These are phyloP conservation scores for Tetranychus piercei DNA, from an alignment of 2,888 invertebrate genomes.

Conservation along the genomic window DNA sequence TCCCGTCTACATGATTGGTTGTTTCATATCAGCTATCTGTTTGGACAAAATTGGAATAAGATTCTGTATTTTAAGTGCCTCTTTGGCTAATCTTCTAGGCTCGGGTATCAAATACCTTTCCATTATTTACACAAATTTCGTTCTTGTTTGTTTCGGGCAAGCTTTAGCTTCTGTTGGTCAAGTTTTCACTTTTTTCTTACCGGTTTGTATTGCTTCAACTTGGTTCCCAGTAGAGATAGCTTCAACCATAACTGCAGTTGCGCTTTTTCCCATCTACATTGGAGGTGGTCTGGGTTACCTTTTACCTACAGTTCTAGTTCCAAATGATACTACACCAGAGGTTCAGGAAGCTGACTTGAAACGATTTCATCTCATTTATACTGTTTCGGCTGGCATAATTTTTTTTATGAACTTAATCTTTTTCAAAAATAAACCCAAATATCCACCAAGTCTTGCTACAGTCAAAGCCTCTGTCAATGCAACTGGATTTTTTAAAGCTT, in stretches of 20 bases:
- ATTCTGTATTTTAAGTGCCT: neutral
- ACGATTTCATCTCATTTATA: neutral
- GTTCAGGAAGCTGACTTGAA: neutral
- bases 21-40: neutral
- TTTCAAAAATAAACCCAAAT: neutral
- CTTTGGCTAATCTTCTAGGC: neutral
- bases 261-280: neutral
- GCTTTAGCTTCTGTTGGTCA: neutral
- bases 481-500: neutral
- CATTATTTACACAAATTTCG: neutral
- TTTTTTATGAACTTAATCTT: neutral
- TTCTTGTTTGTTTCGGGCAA: neutral
- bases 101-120: neutral
- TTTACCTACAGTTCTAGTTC: neutral
- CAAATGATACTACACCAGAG: neutral
- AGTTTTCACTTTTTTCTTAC: neutral
- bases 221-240: neutral
- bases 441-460: neutral
- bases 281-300: neutral
- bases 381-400: neutral
- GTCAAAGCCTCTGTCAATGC: neutral
- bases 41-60: neutral
- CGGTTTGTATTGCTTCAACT: neutral
- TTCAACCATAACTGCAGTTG: neutral
- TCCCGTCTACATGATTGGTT: neutral